Conservation (phyloP, 2,113 vertebrate species). For the Tenrec ecaudatus region DNA sequence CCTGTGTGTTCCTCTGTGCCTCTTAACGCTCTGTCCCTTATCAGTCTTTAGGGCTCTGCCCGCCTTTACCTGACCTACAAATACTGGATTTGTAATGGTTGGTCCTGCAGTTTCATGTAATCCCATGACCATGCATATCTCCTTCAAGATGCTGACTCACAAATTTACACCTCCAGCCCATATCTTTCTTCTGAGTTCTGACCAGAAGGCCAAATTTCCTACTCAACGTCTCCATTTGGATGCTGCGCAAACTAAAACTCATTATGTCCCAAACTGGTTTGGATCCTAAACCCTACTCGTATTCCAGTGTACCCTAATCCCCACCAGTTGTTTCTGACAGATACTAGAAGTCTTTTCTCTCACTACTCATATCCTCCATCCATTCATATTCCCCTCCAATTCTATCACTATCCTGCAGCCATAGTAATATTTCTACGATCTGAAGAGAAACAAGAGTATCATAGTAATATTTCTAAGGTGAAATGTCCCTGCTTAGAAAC, state of each 20-base stretch:
- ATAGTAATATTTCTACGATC: background rate
- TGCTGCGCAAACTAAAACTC: conserved; percentile 10
- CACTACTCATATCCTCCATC: background rate
- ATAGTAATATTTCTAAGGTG: conserved; percentile 13
- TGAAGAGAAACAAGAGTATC: no score
- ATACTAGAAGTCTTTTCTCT: background rate
- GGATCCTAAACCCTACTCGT: background rate
- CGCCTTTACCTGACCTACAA: conserved; percentile 24
- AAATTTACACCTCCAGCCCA: background rate
- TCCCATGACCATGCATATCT: background rate
- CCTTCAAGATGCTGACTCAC: background rate
- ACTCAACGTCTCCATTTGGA: background rate
- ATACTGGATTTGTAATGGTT: background rate
- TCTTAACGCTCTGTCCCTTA: background rate
- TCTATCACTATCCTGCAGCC: background rate
- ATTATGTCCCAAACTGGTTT: background rate
- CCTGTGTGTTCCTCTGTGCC: background rate
- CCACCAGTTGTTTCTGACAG: conserved; percentile 12
- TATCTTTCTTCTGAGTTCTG: background rate
- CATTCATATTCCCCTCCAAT: background rate
- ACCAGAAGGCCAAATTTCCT: background rate
- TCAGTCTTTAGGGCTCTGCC: background rate
- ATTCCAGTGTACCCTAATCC: background rate
- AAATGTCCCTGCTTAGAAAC: conserved; percentile 30
- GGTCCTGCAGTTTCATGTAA: background rate